Percentiles rank a stretch among this genome's conserved stretches.
These are phyloP conservation scores for Euspilapteryx auroguttella DNA, from an alignment of 2,888 invertebrate species.

Conservation along the genomic window DNA sequence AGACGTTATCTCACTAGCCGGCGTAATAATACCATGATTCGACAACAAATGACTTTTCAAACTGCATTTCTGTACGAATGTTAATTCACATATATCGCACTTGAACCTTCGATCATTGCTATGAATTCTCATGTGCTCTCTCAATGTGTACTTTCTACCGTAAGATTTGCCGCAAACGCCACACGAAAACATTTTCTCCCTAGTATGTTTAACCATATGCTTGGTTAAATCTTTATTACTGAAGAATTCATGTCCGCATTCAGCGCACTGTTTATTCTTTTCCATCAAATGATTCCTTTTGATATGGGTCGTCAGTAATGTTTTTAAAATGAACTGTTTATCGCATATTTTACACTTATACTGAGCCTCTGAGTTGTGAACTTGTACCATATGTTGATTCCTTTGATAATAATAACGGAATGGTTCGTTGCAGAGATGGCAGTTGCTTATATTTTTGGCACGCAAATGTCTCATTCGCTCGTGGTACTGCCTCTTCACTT, in stretches of 20 bases:
- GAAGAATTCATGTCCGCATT: constrained; percentile 50
- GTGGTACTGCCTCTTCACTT: constrained; percentile 33
- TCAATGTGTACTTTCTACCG: constrained; percentile 21
- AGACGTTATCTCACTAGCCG: too few species aligned
- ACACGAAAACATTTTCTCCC: constrained; percentile 34
- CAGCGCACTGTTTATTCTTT: constrained; percentile 41
- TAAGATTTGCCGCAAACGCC: constrained; percentile 29
- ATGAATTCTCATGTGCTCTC: constrained; percentile 24
- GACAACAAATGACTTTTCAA: constrained; percentile 16
- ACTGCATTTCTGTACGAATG: constrained; percentile 22
- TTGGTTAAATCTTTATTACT: constrained; percentile 45
- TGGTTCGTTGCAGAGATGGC: constrained; percentile 31
- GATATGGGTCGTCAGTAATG: constrained; percentile 10
- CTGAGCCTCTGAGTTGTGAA: constrained; percentile 41
- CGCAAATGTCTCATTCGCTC: constrained; percentile 40
- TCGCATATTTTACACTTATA: constrained; percentile 11
- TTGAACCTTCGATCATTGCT: constrained; percentile 11
- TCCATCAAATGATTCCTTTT: constrained; percentile 14
- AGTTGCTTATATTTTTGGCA: constrained; percentile 31
- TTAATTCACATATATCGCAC: constrained; percentile 14
- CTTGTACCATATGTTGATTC: constrained; percentile 43
- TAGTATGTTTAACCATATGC: constrained; percentile 43
- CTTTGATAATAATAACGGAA: constrained; percentile 41
- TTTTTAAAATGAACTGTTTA: constrained; percentile 9
- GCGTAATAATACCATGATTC: too few species aligned